phyloP scores from a whole-genome alignment of 2,113 vertebrate genomes.

The Antechinus flavipes region DNA sequence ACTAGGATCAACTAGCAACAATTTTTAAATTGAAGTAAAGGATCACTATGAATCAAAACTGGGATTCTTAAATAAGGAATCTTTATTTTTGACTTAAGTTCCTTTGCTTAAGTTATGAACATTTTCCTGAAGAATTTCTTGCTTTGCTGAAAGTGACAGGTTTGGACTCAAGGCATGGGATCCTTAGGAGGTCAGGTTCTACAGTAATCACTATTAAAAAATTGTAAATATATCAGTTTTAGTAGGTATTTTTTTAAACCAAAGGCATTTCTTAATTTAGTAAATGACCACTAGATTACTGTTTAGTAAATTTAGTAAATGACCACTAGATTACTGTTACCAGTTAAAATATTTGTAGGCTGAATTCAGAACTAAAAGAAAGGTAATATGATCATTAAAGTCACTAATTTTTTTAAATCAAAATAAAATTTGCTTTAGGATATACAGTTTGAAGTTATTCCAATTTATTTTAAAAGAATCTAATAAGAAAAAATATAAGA shows the following conservation, averaged over 20 bases:
- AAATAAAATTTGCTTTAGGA: not conserved
- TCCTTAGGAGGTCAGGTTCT: not conserved
- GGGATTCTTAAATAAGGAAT: not conserved
- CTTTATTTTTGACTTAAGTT: not conserved
- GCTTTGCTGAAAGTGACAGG: not conserved
- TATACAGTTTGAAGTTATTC: not conserved
- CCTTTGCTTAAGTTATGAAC: not conserved
- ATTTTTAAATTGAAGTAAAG: not conserved
- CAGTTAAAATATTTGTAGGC: not conserved
- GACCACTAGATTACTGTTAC: not conserved
- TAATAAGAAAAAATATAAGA: not conserved
- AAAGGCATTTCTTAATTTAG: not conserved
- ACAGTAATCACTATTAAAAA: not conserved
- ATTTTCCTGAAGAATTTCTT: not conserved
- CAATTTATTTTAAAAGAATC: not conserved
- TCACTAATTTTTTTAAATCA: not conserved
- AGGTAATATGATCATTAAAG: not conserved
- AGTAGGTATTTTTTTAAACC: not conserved
- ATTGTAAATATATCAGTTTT: not conserved
- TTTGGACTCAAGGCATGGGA: not conserved
- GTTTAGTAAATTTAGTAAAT: not conserved
- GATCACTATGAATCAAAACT: not conserved
- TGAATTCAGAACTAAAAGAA: not conserved
- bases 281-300: not conserved
- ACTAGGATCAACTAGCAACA: not conserved